phyloP scores from a whole-genome alignment of 2,797 vertebrate species.

The Phyllotis vaccarum region DNA sequence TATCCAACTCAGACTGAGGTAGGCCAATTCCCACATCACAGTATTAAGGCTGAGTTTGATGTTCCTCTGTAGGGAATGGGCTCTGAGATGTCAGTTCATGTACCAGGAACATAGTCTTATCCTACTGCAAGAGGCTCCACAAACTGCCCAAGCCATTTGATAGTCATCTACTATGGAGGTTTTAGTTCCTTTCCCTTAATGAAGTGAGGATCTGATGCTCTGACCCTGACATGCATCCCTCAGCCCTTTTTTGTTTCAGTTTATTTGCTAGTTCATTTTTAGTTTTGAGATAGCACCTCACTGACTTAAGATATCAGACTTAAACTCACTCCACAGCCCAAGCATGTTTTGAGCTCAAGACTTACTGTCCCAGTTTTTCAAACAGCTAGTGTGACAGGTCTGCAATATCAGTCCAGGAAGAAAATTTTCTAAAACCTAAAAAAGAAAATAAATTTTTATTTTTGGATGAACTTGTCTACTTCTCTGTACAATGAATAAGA shows the following conservation, averaged over 20 bases:
- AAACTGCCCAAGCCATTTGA: too few species aligned
- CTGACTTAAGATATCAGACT: not conserved
- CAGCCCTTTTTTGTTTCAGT: not conserved
- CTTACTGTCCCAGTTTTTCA: not conserved
- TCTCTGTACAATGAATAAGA: not conserved
- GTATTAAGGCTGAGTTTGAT: too few species aligned
- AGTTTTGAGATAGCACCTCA: not conserved
- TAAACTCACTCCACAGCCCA: not conserved
- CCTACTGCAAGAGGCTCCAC: too few species aligned
- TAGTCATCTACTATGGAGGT: too few species aligned
- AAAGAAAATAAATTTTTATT: slow-evolving; percentile 13
- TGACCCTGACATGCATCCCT: not conserved
- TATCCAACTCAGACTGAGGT: too few species aligned
- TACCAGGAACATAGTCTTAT: too few species aligned
- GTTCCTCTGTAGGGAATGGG: too few species aligned
- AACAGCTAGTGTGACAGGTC: not conserved
- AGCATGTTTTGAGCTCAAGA: not conserved
- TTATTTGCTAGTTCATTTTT: not conserved
- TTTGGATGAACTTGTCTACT: not conserved
- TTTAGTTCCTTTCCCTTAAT: too few species aligned
- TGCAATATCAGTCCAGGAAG: not conserved
- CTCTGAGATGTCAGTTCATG: too few species aligned
- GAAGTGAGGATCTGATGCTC: not conserved
- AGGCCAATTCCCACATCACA: too few species aligned
- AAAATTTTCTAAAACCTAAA: not conserved